Evolutionary conservation across 2,888 invertebrate species (phyloP), one percentile per base, ranked within the genome.

Genomic region (Steinernema hermaphroditum): DNA sequence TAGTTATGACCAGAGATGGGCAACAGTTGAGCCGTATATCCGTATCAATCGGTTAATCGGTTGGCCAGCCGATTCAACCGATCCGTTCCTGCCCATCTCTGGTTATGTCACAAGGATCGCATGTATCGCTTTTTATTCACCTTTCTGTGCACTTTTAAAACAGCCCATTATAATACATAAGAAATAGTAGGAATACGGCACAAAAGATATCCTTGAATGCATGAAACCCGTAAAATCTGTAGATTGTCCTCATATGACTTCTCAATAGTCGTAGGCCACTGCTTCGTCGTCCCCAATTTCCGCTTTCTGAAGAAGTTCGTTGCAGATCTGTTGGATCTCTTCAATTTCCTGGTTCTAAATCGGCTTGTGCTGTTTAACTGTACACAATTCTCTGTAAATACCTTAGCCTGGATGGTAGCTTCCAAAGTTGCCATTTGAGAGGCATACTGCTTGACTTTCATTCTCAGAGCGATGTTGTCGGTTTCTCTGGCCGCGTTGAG

Each of bases 381-480:
- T 19, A 6, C 19, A 2, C 6, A 27, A 24, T 46, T 16, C 6
- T 24, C 19, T 4, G 2, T 22, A 14, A 8, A 22, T 54, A 54
- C 54, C 54, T 54, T 54, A 8, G 54, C 54, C 6, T 24, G 2
- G 27, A 54, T 16, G 2, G 54, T 54, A 12, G 54, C 22, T 24
- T 54, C 54, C 22, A 54, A 6, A 14, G 54, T 24, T 2, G 54
- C 22, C 2, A 54, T 54, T 16, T 54, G 54, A 2, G 54, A 54
- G 2, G 24, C 27, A 24, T 54, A 54, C 54, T 54, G 54, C 27
- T 54, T 54, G 6, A 54, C 54, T 22, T 54, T 54, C 54, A 54
- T 54, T 22, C 16, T 22, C 22, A 54, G 54, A 16, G 54, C 54
- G 54, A 54, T 54, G 27, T 54, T 54, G 54, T 54, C 54, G 6